Conservation (phyloP, 2,888 invertebrate species). For the Lepidocyrtoides sp. region DNA sequence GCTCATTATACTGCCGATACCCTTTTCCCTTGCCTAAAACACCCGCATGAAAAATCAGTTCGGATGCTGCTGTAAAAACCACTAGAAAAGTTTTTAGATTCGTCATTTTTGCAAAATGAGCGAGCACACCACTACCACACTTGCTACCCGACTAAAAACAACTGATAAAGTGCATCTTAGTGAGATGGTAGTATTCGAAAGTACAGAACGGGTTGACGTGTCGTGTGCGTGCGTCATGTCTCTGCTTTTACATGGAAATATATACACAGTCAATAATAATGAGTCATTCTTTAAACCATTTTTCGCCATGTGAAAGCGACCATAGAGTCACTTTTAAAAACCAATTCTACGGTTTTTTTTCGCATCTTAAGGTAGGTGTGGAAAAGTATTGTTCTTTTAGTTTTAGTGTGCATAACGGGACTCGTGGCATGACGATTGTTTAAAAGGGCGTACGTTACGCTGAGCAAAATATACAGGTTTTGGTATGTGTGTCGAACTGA, state of each 20-base stretch:
- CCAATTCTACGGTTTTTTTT: background rate
- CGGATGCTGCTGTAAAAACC: background rate
- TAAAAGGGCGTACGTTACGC: conserved; percentile 6
- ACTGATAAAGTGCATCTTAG: background rate
- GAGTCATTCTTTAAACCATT: background rate
- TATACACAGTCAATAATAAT: background rate
- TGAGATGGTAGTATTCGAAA: background rate
- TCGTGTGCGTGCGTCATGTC: background rate
- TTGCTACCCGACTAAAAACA: background rate
- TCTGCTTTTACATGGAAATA: background rate
- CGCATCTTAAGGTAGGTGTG: background rate
- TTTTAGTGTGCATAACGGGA: conserved; percentile 29
- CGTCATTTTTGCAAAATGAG: background rate
- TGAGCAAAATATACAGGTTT: conserved; percentile 22
- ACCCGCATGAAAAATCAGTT: background rate
- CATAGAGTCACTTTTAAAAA: background rate
- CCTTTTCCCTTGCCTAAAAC: conserved; percentile 14
- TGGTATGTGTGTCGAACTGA: background rate
- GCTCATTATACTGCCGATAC: conserved; percentile 74
- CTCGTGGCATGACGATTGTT: background rate
- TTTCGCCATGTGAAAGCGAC: conserved; percentile 33
- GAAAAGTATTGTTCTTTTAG: background rate
- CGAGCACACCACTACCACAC: background rate
- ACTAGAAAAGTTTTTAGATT: background rate
- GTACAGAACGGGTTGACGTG: background rate